Conservation (phyloP, 1,140 invertebrate genomes). For the Drosophila pallidifrons region DNA sequence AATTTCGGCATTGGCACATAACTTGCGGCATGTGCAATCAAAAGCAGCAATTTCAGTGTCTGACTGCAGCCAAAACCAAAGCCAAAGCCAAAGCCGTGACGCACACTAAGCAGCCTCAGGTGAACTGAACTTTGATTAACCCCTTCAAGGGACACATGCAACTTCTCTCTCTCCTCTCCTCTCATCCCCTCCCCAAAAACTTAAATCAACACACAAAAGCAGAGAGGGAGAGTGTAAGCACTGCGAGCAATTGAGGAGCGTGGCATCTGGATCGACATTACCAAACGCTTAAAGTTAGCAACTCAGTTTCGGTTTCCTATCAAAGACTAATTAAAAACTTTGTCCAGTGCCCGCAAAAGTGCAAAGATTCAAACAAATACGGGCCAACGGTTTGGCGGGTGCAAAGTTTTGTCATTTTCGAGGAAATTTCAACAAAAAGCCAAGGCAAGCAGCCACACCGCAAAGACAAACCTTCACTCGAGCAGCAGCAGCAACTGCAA, state of each 20-base stretch:
- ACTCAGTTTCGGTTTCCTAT: slow-evolving; percentile 73
- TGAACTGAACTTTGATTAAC: slow-evolving; percentile 75
- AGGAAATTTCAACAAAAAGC: slow-evolving; percentile 74
- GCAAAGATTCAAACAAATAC: slow-evolving; percentile 45
- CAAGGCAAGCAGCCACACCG: slow-evolving; percentile 54
- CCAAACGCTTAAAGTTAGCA: slow-evolving; percentile 55
- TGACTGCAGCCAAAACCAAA: slow-evolving; percentile 8
- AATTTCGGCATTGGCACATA: slow-evolving; percentile 54
- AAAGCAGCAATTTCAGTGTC: slow-evolving; percentile 38
- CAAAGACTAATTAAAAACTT: slow-evolving; percentile 83
- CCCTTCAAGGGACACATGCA: slow-evolving; percentile 28
- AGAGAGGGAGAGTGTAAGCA: background rate
- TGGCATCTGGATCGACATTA: slow-evolving; percentile 37
- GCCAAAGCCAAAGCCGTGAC: slow-evolving; percentile 30
- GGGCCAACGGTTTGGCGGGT: slow-evolving; percentile 34
- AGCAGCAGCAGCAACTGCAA: slow-evolving; percentile 40
- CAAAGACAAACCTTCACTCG: slow-evolving; percentile 20
- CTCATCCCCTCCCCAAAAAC: slow-evolving; percentile 6
- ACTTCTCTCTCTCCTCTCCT: background rate
- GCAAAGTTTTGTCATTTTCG: slow-evolving; percentile 80
- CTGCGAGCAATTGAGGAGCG: background rate
- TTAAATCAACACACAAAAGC: slow-evolving; percentile 45
- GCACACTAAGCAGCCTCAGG: slow-evolving; percentile 57
- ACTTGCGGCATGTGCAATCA: slow-evolving; percentile 50
- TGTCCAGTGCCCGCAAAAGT: slow-evolving; percentile 65